Evolutionary conservation across 2,888 invertebrate species (phyloP), one percentile per base, ranked within the genome.

Genomic region (Leucozona laternaria): DNA sequence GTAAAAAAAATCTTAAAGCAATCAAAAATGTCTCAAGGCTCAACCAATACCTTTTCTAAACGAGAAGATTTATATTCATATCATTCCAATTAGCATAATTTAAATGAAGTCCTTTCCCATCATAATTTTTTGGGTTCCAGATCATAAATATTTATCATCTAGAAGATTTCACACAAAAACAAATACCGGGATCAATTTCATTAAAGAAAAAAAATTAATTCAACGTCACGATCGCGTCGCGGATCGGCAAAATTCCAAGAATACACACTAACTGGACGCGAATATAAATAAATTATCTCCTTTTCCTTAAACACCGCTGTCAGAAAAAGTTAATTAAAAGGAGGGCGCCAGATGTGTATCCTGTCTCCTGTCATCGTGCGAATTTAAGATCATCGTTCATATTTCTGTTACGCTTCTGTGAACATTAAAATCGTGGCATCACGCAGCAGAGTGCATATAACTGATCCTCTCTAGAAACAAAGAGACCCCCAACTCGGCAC

Each of bases 301-400:
- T 25, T 73, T 73, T 71, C 48, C 43, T 72, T 78, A 78, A 81
- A 75, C 73, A 78, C 85, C 81, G 81, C 73, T 86, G 77, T 81
- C 85, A 55, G 50, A 72, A 79, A 81, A 80, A 77, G 68, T 86
- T 81, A 86, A 81, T 81, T 78, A 81, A 86, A 81, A 81, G 73
- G 73, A 86, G 85, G 73, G 81, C 81, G 81, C 85, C 85, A 86
- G 85, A 86, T 86, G 85, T 86, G 81, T 86, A 86, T 86, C 81
- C 78, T 86, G 81, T 86, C 85, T 86, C 81, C 78, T 86, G 81
- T 86, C 85, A 81, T 86, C 85, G 85, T 81, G 73, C 85, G 70
- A 81, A 81, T 64, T 64, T 57, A 22, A 43, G 73, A 73, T 78
- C 70, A 81, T 81, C 78, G 66, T 78, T 86, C 81, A 86, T 71